These are phyloP conservation scores for Halichoeres trimaculatus DNA, from an alignment of 2,113 vertebrate genomes.

Conservation along the genomic window DNA sequence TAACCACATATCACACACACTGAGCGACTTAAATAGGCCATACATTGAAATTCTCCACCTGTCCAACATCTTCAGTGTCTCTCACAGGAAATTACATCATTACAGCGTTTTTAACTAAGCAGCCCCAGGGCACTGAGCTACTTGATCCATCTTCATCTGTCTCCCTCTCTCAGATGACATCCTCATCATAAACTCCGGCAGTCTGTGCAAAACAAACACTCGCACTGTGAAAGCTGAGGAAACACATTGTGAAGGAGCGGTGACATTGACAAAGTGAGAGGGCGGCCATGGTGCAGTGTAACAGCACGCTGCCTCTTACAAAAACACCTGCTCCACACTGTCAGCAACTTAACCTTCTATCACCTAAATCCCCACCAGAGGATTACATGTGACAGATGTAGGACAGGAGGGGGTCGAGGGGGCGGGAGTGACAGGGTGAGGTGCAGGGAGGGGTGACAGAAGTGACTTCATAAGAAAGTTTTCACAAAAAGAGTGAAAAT, in stretches of 20 bases:
- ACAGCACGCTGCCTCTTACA: constrained; percentile 60
- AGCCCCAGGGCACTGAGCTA: constrained; percentile 16
- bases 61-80: constrained; percentile 28
- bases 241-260: constrained; percentile 38
- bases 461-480: constrained; percentile 38
- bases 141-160: constrained; percentile 54
- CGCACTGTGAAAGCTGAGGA: constrained; percentile 30
- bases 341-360: constrained; percentile 73
- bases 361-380: constrained; percentile 61
- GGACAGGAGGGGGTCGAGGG: constrained; percentile 33
- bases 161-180: constrained; percentile 33
- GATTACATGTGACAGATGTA: constrained; percentile 64
- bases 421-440: constrained; percentile 16
- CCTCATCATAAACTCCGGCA: constrained; percentile 63
- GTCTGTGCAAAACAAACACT: constrained; percentile 39
- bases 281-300: constrained; percentile 48
- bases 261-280: constrained; percentile 79
- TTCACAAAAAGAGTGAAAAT: constrained; percentile 29
- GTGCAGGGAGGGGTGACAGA: constrained; percentile 6
- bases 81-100: constrained; percentile 62
- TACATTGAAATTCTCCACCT: constrained; percentile 37
- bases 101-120: constrained; percentile 52
- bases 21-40: constrained; percentile 24
- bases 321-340: constrained; percentile 76
- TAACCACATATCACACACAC: neutral